A percentile compares a stretch with the other conserved stretches of the same genome.
phyloP scores from a whole-genome alignment of 2,113 vertebrate species.

The Steatornis caripensis region DNA sequence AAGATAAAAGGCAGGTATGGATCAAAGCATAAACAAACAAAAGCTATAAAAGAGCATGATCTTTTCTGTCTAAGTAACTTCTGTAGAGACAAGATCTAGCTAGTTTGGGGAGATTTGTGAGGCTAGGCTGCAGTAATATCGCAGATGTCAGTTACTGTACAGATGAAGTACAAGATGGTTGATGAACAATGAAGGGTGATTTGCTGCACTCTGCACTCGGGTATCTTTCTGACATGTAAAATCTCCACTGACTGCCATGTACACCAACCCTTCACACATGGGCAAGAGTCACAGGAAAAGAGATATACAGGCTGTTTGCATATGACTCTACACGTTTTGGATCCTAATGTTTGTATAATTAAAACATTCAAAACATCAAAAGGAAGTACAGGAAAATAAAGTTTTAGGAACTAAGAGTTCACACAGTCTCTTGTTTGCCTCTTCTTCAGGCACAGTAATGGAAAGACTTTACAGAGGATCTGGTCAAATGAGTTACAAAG shows the following conservation, averaged over 20 bases:
- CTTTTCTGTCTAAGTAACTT: not conserved
- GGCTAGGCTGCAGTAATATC: not conserved
- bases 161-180: not conserved
- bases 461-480: not conserved
- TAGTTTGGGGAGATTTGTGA: not conserved
- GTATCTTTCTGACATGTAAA: not conserved
- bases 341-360: not conserved
- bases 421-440: not conserved
- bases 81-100: not conserved
- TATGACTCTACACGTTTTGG: not conserved
- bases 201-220: not conserved
- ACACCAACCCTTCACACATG: not conserved
- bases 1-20: not conserved
- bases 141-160: not conserved
- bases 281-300: not conserved
- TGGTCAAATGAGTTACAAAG: not conserved
- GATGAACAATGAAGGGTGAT: slow-evolving; percentile 10
- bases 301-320: not conserved
- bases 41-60: not conserved
- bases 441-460: not conserved
- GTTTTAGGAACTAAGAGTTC: not conserved
- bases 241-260: not conserved
- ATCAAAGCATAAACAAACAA: not conserved
- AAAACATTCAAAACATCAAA: not conserved
- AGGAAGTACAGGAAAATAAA: not conserved